phyloP scores from a whole-genome alignment of 2,113 vertebrate species.

The Guaruba guarouba region DNA sequence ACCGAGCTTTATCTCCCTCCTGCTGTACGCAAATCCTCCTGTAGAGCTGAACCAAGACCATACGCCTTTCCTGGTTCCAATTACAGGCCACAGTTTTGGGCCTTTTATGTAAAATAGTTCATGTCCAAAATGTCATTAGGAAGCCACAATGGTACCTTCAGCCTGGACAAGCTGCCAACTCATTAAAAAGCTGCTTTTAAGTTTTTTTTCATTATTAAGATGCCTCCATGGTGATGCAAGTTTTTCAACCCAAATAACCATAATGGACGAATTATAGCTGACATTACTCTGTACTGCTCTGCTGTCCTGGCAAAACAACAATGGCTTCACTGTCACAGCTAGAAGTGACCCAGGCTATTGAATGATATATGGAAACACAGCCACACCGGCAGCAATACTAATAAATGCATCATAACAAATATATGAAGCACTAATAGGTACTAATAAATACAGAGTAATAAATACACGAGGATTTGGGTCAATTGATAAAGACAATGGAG shows the following conservation, averaged over 20 bases:
- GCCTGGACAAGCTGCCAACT: slow-evolving; percentile 29
- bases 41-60: neutral
- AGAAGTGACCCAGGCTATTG: slow-evolving; percentile 8
- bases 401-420: neutral
- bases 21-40: neutral
- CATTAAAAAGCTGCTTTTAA: slow-evolving; percentile 53
- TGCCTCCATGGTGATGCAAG: slow-evolving; percentile 14
- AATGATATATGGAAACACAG: neutral
- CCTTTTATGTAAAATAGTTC: slow-evolving; percentile 11
- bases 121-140: slow-evolving; percentile 63
- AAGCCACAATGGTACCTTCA: slow-evolving; percentile 63
- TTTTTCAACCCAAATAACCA: slow-evolving; percentile 67
- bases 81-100: slow-evolving; percentile 19
- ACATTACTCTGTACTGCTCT: slow-evolving; percentile 58
- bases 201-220: slow-evolving; percentile 46
- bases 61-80: neutral
- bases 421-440: neutral
- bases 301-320: slow-evolving; percentile 67
- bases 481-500: neutral
- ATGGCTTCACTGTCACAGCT: slow-evolving; percentile 37
- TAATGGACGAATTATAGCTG: slow-evolving; percentile 53
- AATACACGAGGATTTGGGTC: neutral
- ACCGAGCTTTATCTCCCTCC: slow-evolving; percentile 13
- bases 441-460: neutral
- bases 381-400: neutral